A percentile compares a stretch with the other conserved stretches of the same genome.
Conservation (phyloP, 2,113 vertebrate genomes). For the Dipodomys spectabilis region DNA sequence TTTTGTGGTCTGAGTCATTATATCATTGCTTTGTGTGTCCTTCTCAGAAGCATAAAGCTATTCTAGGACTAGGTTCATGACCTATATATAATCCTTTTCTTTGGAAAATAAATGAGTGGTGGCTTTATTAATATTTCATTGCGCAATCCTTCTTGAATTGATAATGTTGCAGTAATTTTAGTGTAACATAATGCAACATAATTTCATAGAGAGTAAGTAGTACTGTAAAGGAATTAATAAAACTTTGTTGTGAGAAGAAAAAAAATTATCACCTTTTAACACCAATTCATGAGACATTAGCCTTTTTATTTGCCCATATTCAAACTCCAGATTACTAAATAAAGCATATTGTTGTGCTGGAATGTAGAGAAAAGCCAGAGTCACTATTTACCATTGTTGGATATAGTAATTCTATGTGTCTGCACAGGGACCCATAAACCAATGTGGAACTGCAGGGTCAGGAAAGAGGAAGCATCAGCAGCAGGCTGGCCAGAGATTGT, state of each 20-base stretch:
- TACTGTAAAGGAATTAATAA: constrained; percentile 72
- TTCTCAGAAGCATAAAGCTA: constrained; percentile 22
- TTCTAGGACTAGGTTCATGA: constrained; percentile 47
- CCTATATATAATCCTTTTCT: constrained; percentile 63
- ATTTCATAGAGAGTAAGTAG: constrained; percentile 52
- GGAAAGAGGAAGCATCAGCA: neutral
- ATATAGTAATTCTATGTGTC: neutral
- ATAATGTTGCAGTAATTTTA: constrained; percentile 75
- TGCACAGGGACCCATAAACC: neutral
- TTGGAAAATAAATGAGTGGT: constrained; percentile 74
- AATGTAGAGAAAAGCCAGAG: neutral
- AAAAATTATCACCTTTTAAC: constrained; percentile 31
- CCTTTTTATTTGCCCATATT: neutral
- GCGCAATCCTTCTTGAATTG: constrained; percentile 70
- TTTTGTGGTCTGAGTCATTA: constrained; percentile 21
- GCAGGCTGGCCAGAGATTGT: neutral
- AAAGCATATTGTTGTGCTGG: neutral
- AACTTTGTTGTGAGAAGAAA: constrained; percentile 8
- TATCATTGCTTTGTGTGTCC: neutral
- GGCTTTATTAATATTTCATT: constrained; percentile 78
- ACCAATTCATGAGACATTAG: constrained; percentile 25
- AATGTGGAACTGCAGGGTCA: neutral
- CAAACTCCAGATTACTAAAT: constrained; percentile 2
- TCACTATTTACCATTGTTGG: neutral
- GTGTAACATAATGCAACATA: constrained; percentile 70